Evolutionary conservation across 1,140 invertebrate genomes (phyloP).

Genomic region (Dufourea novaeangliae): DNA sequence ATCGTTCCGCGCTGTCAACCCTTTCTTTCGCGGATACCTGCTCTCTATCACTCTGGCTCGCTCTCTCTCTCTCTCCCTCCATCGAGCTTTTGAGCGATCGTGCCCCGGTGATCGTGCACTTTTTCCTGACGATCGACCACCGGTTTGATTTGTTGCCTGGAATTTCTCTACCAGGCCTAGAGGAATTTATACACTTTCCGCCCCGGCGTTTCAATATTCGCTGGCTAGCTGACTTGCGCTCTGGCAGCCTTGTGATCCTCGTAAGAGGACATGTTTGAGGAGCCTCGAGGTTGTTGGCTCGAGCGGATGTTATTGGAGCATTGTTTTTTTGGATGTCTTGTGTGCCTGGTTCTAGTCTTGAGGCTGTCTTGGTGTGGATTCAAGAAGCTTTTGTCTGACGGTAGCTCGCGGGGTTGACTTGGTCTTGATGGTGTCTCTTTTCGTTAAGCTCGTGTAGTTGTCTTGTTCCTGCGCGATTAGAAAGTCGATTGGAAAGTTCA

Average conservation of each 20-base stretch:
- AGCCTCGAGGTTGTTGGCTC: not conserved
- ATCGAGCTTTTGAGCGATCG: constrained; percentile 1
- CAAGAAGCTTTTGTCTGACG: not conserved
- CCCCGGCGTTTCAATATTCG: not conserved
- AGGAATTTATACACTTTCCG: constrained; percentile 28
- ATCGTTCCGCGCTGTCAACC: constrained; percentile 45
- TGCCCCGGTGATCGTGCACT: constrained; percentile 25
- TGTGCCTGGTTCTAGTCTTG: not conserved
- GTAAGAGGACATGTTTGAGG: not conserved
- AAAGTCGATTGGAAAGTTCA: no score
- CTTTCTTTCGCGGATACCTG: constrained; percentile 33
- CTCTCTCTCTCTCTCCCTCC: no score
- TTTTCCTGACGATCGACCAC: constrained; percentile 31
- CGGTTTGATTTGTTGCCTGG: constrained; percentile 28
- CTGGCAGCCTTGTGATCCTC: not conserved
- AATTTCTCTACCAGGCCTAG: not conserved
- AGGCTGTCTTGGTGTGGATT: no score
- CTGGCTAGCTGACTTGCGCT: not conserved
- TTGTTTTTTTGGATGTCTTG: not conserved
- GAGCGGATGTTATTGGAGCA: not conserved
- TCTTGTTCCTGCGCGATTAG: no score
- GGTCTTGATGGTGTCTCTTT: no score
- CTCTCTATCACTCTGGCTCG: no score
- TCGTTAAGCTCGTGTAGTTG: no score
- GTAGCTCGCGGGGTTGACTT: not conserved